These are phyloP conservation scores for Hippocampus mohnikei DNA, from an alignment of 2,113 vertebrate genomes.

Conservation along the genomic window DNA sequence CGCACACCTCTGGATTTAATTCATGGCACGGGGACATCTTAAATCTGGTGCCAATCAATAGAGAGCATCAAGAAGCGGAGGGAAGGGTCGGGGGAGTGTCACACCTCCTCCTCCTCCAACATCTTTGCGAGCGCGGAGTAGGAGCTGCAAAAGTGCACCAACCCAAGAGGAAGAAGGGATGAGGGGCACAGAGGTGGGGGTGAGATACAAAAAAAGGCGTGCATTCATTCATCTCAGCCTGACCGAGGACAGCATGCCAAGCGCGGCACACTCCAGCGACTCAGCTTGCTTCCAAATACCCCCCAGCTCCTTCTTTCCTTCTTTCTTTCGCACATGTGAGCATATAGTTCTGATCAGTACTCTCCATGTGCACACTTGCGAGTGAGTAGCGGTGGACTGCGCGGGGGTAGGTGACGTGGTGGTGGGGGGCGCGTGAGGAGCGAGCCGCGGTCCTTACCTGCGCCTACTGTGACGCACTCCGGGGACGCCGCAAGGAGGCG, in stretches of 20 bases:
- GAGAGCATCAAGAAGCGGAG: neutral
- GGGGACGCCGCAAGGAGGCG: slow-evolving; percentile 8
- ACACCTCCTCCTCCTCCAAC: neutral
- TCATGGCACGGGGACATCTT: slow-evolving; percentile 25
- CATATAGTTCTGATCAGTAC: slow-evolving; percentile 21
- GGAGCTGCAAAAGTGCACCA: neutral
- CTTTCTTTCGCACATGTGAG: slow-evolving; percentile 5
- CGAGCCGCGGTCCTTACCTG: slow-evolving; percentile 15
- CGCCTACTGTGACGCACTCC: slow-evolving; percentile 1
- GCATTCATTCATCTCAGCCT: slow-evolving; percentile 51
- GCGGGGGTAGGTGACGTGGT: slow-evolving; percentile 5
- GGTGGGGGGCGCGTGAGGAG: slow-evolving; percentile 22
- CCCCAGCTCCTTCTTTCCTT: neutral
- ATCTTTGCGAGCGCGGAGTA: slow-evolving; percentile 1
- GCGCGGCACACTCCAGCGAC: slow-evolving; percentile 36
- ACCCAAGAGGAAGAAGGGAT: slow-evolving; percentile 1
- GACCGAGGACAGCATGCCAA: slow-evolving; percentile 55
- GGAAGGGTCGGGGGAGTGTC: slow-evolving; percentile 8
- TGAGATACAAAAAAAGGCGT: slow-evolving; percentile 45
- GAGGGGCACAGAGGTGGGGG: slow-evolving; percentile 14
- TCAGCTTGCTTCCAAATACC: slow-evolving; percentile 40
- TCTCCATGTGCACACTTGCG: neutral
- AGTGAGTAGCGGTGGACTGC: neutral
- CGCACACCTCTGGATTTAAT: slow-evolving; percentile 22
- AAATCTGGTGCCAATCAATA: slow-evolving; percentile 21